These are phyloP conservation scores for Telmatherina bonti DNA, from an alignment of 2,797 vertebrate genomes.

Conservation along the genomic window DNA sequence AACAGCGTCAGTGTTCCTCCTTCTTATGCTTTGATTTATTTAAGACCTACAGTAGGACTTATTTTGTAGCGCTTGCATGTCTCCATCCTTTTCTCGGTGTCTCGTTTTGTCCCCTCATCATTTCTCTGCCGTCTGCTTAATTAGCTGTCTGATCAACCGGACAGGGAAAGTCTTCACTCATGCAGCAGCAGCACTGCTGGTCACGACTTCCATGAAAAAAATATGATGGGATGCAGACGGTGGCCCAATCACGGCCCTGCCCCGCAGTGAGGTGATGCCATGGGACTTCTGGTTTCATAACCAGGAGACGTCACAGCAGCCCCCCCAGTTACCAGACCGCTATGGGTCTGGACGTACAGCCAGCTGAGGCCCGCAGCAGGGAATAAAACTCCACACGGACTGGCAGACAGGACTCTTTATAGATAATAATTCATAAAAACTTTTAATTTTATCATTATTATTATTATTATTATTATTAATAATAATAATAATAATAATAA, in stretches of 20 bases:
- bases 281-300: slow-evolving; percentile 10
- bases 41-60: no score
- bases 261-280: slow-evolving; percentile 1
- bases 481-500: no score
- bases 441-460: no score
- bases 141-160: slow-evolving; percentile 10
- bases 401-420: no score
- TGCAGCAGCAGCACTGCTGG: slow-evolving; percentile 4
- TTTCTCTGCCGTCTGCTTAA: neutral
- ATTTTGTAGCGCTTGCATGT: no score
- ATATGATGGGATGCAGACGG: no score
- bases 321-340: slow-evolving; percentile 5
- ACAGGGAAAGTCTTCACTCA: slow-evolving; percentile 23
- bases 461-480: no score
- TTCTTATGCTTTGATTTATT: no score
- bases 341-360: neutral
- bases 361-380: slow-evolving; percentile 4
- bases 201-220: neutral
- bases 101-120: neutral
- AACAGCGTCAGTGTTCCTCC: no score
- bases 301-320: slow-evolving; percentile 22
- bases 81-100: no score
- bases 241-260: neutral
- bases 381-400: neutral
- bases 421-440: no score